These are phyloP conservation scores for Entelurus aequoreus DNA, from an alignment of 2,113 vertebrate genomes.

Conservation along the genomic window DNA sequence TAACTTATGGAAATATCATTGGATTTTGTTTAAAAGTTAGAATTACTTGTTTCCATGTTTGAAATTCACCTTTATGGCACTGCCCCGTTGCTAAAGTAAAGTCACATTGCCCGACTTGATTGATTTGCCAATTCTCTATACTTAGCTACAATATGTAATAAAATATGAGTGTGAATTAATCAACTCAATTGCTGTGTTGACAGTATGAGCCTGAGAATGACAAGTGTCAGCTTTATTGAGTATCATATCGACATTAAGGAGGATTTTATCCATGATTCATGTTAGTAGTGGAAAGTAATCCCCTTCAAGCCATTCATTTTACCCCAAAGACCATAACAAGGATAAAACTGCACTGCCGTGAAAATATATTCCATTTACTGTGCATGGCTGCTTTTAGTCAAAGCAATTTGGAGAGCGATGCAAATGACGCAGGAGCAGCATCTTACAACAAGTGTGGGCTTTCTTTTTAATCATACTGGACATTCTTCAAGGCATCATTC, in stretches of 20 bases:
- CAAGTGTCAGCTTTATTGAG: neutral
- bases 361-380: conserved; percentile 43
- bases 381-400: conserved; percentile 29
- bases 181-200: neutral
- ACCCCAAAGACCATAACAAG: conserved; percentile 19
- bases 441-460: conserved; percentile 22
- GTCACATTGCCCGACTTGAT: neutral
- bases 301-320: conserved; percentile 29
- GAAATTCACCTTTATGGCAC: neutral
- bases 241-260: neutral
- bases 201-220: neutral
- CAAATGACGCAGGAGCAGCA: conserved; percentile 28
- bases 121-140: neutral
- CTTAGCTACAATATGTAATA: neutral
- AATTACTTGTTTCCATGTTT: no score
- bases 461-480: conserved; percentile 19
- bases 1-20: no score
- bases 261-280: conserved; percentile 21
- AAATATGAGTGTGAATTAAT: neutral
- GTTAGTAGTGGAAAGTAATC: conserved; percentile 26
- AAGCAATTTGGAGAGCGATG: conserved; percentile 37
- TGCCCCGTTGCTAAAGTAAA: neutral
- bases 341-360: conserved; percentile 31
- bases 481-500: conserved; percentile 17
- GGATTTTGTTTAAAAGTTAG: no score